These are phyloP conservation scores for Petromus typicus DNA, from an alignment of 2,113 vertebrate species.

Conservation along the genomic window DNA sequence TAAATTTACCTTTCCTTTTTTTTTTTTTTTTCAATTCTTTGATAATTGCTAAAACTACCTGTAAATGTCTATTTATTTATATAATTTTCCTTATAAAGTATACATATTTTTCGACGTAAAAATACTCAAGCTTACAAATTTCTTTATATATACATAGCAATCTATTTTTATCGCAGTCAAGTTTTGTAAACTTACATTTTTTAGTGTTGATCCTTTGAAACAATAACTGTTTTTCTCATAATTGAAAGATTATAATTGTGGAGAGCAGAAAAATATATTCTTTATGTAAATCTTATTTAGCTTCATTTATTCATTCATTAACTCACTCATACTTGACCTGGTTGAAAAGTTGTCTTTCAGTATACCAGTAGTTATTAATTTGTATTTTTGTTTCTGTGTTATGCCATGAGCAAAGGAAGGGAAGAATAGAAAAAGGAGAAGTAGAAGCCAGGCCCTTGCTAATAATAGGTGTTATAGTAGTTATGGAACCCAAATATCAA, in stretches of 20 bases:
- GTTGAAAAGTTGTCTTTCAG: constrained; percentile 10
- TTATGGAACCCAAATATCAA: not conserved
- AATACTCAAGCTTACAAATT: constrained; percentile 9
- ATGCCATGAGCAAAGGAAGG: constrained; percentile 28
- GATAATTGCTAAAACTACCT: not conserved
- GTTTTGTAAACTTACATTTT: not conserved
- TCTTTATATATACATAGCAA: not conserved
- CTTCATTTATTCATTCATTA: not conserved
- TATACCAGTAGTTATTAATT: constrained; percentile 10
- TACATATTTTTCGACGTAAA: constrained; percentile 40
- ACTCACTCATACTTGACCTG: not conserved
- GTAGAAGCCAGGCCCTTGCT: constrained; percentile 12
- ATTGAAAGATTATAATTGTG: constrained; percentile 28
- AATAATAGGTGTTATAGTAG: not conserved
- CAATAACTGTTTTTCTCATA: constrained; percentile 39
- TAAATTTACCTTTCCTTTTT: not conserved
- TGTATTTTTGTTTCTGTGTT: not conserved
- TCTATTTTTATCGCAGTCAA: constrained; percentile 33
- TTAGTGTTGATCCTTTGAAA: not conserved
- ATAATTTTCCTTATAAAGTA: not conserved
- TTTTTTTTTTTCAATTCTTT: constrained; percentile 45
- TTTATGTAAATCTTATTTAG: constrained; percentile 38
- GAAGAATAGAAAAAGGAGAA: not conserved
- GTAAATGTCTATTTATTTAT: not conserved
- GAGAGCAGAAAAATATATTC: not conserved